Evolutionary conservation across 2,797 vertebrate genomes (phyloP).

Genomic region (Leuciscus waleckii): DNA sequence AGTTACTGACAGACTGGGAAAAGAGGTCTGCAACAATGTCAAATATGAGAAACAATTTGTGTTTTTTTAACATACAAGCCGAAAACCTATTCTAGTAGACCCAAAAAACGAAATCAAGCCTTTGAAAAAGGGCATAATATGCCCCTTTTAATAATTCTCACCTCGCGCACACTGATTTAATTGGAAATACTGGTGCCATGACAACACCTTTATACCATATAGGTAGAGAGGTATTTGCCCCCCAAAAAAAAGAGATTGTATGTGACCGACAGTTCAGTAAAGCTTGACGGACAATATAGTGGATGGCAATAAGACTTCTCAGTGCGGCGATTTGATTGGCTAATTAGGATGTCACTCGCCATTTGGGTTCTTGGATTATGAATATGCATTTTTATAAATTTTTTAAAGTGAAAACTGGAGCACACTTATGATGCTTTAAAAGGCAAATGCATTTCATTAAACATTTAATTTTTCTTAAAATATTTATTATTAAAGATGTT

Average conservation of each 20-base stretch:
- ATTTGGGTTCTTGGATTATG: not conserved
- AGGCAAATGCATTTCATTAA: not conserved
- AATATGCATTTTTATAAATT: not conserved
- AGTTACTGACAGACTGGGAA: not conserved
- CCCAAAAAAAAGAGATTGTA: not conserved
- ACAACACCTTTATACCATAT: too few species aligned
- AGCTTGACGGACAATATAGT: not conserved
- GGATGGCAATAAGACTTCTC: not conserved
- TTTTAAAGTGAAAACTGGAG: not conserved
- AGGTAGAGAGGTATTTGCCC: not conserved
- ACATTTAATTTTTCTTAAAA: not conserved
- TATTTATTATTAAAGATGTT: not conserved
- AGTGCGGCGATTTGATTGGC: not conserved
- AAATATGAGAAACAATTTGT: not conserved
- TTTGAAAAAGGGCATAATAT: too few species aligned
- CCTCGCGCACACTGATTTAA: not conserved
- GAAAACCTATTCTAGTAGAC: not conserved
- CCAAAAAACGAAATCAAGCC: not conserved
- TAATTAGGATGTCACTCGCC: too few species aligned
- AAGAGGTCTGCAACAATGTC: not conserved
- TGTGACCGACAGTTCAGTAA: not conserved
- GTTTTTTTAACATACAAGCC: not conserved
- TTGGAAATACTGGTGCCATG: too few species aligned
- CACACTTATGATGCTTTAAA: not conserved
- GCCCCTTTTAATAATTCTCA: not conserved